phyloP scores from a whole-genome alignment of 2,888 invertebrate species.

The Apotomis betuletana region DNA sequence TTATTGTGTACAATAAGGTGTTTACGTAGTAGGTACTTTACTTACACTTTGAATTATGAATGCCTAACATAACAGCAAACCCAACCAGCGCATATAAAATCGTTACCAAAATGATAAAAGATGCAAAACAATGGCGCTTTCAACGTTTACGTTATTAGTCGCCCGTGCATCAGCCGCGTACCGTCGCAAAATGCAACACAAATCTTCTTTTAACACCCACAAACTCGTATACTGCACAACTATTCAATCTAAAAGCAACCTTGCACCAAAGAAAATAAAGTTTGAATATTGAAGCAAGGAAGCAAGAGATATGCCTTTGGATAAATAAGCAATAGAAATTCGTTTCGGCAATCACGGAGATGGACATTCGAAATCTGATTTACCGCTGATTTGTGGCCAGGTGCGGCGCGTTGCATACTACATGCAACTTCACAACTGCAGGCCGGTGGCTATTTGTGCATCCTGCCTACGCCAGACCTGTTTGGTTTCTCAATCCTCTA shows the following conservation, averaged over 20 bases:
- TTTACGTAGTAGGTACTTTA: too few relatives aligned
- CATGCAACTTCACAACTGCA: slow-evolving; percentile 31
- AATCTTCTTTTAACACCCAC: neutral
- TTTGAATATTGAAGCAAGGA: neutral
- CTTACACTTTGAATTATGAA: neutral
- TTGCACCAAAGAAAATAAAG: neutral
- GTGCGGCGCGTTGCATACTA: slow-evolving; percentile 46
- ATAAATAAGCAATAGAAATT: slow-evolving; percentile 47
- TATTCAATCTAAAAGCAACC: neutral
- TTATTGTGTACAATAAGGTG: too few relatives aligned
- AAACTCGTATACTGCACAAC: neutral
- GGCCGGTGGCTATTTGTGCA: slow-evolving; percentile 18
- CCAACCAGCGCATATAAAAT: neutral
- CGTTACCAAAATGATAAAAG: neutral
- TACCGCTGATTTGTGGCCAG: slow-evolving; percentile 78
- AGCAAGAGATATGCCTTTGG: slow-evolving; percentile 30
- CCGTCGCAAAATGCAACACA: slow-evolving; percentile 41
- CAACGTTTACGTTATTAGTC: slow-evolving; percentile 30
- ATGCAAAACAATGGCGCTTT: slow-evolving; percentile 29
- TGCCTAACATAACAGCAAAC: neutral
- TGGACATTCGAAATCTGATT: slow-evolving; percentile 77
- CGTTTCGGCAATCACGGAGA: slow-evolving; percentile 74
- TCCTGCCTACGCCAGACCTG: neutral
- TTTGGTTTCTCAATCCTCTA: too few relatives aligned
- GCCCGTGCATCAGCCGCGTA: slow-evolving; percentile 17